Evolutionary conservation across 2,888 invertebrate species (phyloP).

Genomic region (Drosophila mayaguana): DNA sequence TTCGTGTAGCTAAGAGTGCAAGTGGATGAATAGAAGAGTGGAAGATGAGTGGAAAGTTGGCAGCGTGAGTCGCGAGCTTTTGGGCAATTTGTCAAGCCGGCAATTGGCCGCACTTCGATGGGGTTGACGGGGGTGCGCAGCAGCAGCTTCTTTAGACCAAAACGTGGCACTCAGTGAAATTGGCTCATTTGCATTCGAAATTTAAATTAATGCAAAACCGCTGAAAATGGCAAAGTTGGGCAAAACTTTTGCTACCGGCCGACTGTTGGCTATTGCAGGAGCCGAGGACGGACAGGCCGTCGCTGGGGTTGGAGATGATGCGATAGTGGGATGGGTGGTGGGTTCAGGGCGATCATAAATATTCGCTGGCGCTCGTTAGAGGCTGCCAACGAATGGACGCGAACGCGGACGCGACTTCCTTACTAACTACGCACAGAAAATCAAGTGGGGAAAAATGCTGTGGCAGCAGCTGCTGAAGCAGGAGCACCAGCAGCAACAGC

Average conservation of each 20-base stretch:
- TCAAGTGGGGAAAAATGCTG: constrained; percentile 78
- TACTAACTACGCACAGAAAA: constrained; percentile 80
- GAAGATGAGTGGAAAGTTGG: constrained; percentile 41
- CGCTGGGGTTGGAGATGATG: background rate
- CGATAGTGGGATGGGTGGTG: background rate
- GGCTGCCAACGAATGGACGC: constrained; percentile 70
- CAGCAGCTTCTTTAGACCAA: constrained; percentile 52
- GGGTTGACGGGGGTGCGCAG: constrained; percentile 48
- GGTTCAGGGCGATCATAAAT: constrained; percentile 77
- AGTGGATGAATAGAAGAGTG: constrained; percentile 12
- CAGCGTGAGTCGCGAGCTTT: constrained; percentile 35
- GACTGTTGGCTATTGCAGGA: constrained; percentile 25
- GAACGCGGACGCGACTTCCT: constrained; percentile 75
- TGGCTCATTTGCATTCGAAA: constrained; percentile 83
- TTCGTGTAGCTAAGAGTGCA: constrained; percentile 37
- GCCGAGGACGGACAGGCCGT: background rate
- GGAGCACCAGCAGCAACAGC: constrained; percentile 35
- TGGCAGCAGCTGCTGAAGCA: constrained; percentile 63
- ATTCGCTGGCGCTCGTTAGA: constrained; percentile 82
- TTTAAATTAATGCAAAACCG: constrained; percentile 83
- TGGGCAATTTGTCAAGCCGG: constrained; percentile 77
- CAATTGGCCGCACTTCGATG: constrained; percentile 71
- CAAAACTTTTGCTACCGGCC: constrained; percentile 64
- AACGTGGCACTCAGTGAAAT: constrained; percentile 80
- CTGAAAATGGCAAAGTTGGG: constrained; percentile 75